Base-by-base conservation (phyloP, 1,140 invertebrate species). In the Chrysoperla carnea region DNA sequence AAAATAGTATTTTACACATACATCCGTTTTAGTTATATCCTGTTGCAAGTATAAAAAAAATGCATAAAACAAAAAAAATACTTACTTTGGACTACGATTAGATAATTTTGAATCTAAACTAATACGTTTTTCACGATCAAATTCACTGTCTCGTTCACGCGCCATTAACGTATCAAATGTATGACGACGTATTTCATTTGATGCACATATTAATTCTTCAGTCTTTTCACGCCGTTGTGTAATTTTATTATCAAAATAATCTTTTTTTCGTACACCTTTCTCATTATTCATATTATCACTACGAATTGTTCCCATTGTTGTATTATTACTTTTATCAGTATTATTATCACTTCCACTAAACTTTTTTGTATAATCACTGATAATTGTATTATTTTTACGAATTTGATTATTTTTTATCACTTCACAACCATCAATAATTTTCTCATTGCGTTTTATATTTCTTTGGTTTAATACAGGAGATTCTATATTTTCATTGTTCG, bases 101-200 rank as follows among this genome's bases (percentile, higher is more conserved):
- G n/a, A 11, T 33, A 33, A 33, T 36, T 45, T 48, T 36, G 36
- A 49, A n/a, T 58, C 56, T 44, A 58, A 52, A 48, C 56, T 56
- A 36, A 52, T 43, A 33, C 54, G 44, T 38, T 49, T 46, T 38
- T 50, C 37, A 23, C 48, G 47, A 9, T 58, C 56, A 5, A 36
- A 9, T 28, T 55, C 54, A 6, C 37, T 43, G 23, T 56, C 54
- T 31, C 50, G 43, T 23, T 58, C 56, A 33, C 56, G 46, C 8
- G 8, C n/a, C n/a, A 33, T 33, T 33, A 31, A 12, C 17, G 39
- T 47, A 28, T 58, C 56, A 33, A 48, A 58, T 11, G 56, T 56
- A 44, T 58, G 56, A 29, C 56, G 47, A 23, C 53, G 41, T 12
- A 48, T 50, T 43, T 56, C 54, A 37, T 50, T 46, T 33, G 31